A percentile compares a stretch with the other conserved stretches of the same genome.
These are phyloP conservation scores for Lepidonotus clava DNA, from an alignment of 2,888 invertebrate genomes.

Conservation along the genomic window DNA sequence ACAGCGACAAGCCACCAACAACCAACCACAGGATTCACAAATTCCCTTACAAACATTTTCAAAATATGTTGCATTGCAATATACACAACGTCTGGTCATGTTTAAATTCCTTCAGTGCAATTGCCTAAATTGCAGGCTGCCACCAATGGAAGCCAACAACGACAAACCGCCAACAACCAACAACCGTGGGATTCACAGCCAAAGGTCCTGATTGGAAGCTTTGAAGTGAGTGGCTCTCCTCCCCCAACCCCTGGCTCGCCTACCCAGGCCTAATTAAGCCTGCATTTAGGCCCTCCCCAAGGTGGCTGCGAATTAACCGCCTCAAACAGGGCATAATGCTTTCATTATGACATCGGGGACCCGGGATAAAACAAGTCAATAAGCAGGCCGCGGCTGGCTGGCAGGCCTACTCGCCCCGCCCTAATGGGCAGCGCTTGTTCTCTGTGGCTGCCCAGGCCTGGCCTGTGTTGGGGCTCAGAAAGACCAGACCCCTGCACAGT, in stretches of 20 bases:
- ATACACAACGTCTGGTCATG: too few species aligned
- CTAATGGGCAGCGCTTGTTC: constrained; percentile 40
- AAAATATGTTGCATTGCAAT: too few species aligned
- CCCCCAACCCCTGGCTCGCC: background rate
- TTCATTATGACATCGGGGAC: constrained; percentile 49
- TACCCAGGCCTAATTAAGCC: constrained; percentile 30
- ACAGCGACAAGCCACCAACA: too few species aligned
- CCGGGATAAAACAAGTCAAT: constrained; percentile 49
- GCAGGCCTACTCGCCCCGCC: background rate
- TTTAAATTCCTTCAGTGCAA: too few species aligned
- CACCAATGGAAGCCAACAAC: too few species aligned
- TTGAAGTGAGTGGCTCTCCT: background rate
- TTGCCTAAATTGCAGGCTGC: too few species aligned
- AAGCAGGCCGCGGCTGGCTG: background rate
- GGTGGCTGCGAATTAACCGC: constrained; percentile 48
- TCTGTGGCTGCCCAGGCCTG: background rate
- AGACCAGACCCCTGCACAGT: background rate
- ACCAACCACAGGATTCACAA: too few species aligned
- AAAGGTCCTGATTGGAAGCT: background rate
- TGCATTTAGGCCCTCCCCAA: constrained; percentile 36
- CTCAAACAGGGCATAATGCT: constrained; percentile 52
- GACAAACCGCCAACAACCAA: too few species aligned
- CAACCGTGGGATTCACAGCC: too few species aligned
- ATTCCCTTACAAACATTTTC: too few species aligned
- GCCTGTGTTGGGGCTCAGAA: too few species aligned